A percentile compares a stretch with the other conserved stretches of the same genome.
Evolutionary conservation across 2,888 invertebrate species (phyloP).

Genomic region (Tetramorium bicarinatum): DNA sequence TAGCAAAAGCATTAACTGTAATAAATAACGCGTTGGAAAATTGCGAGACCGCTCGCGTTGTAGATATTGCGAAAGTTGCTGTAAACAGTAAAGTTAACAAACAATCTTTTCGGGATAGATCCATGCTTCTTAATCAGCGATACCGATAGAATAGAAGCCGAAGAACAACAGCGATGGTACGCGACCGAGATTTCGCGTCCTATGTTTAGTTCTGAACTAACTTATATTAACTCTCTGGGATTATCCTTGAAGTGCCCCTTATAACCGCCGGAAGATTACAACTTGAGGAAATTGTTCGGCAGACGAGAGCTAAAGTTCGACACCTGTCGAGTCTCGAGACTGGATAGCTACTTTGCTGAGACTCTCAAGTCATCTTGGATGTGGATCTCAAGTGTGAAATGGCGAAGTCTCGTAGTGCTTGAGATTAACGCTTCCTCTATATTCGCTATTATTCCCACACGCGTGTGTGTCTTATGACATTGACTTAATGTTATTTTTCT

Average conservation of each 20-base stretch:
- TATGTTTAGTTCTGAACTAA: slow-evolving; percentile 47
- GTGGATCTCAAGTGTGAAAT: slow-evolving; percentile 43
- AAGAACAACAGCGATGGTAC: slow-evolving; percentile 38
- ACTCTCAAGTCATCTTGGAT: slow-evolving; percentile 34
- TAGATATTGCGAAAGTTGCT: slow-evolving; percentile 31
- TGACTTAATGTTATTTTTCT: neutral
- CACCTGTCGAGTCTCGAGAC: slow-evolving; percentile 53
- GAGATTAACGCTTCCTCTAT: slow-evolving; percentile 25
- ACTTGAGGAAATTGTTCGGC: slow-evolving; percentile 55
- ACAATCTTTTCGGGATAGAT: slow-evolving; percentile 21
- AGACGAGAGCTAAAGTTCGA: slow-evolving; percentile 54
- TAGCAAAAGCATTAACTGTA: neutral
- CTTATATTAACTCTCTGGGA: slow-evolving; percentile 56
- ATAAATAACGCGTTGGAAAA: slow-evolving; percentile 9
- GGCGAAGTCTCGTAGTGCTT: slow-evolving; percentile 29
- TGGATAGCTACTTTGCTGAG: slow-evolving; percentile 38
- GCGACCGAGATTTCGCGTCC: slow-evolving; percentile 46
- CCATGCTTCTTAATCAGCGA: neutral
- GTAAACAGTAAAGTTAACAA: neutral
- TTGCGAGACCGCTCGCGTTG: neutral
- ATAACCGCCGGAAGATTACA: slow-evolving; percentile 56
- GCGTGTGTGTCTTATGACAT: neutral
- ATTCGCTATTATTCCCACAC: slow-evolving; percentile 16
- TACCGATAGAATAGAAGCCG: slow-evolving; percentile 9
- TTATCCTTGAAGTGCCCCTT: slow-evolving; percentile 50